phyloP scores from a whole-genome alignment of 2,797 vertebrate genomes.

The Podarcis siculus region DNA sequence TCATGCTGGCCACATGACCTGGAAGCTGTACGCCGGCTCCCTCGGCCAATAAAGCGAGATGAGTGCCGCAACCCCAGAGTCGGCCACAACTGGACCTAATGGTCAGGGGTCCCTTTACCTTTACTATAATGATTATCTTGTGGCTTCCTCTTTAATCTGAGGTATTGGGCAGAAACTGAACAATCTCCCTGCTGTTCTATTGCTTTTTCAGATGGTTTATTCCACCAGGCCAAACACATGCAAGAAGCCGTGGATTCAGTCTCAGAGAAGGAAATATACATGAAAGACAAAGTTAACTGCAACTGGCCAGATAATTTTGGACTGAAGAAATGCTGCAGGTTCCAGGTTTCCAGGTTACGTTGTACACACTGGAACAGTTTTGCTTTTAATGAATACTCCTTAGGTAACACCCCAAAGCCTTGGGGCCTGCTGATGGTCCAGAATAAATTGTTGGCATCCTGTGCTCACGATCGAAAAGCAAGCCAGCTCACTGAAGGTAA shows the following conservation, averaged over 20 bases:
- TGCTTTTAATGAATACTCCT: not conserved
- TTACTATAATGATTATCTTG: too few relatives aligned
- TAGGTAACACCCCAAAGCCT: not conserved
- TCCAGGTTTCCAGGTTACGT: constrained; percentile 14
- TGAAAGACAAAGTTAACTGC: not conserved
- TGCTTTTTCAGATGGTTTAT: not conserved
- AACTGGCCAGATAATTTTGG: not conserved
- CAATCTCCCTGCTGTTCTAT: not conserved
- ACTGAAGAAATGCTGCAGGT: not conserved
- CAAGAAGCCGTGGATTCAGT: not conserved
- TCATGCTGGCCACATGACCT: too few relatives aligned
- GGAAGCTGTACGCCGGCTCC: too few relatives aligned
- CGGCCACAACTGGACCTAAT: too few relatives aligned
- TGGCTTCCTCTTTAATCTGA: not conserved
- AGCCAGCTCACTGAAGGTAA: not conserved
- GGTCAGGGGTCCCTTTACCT: too few relatives aligned
- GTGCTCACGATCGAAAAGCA: not conserved
- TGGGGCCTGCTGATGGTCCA: not conserved
- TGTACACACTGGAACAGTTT: constrained; percentile 8
- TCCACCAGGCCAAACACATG: not conserved
- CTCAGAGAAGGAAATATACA: not conserved
- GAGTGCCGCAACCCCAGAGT: too few relatives aligned
- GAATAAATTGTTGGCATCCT: not conserved
- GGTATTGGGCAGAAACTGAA: not conserved
- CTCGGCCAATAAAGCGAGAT: too few relatives aligned